Base-by-base conservation (phyloP, 2,888 invertebrate species). In the Nezara viridula region DNA sequence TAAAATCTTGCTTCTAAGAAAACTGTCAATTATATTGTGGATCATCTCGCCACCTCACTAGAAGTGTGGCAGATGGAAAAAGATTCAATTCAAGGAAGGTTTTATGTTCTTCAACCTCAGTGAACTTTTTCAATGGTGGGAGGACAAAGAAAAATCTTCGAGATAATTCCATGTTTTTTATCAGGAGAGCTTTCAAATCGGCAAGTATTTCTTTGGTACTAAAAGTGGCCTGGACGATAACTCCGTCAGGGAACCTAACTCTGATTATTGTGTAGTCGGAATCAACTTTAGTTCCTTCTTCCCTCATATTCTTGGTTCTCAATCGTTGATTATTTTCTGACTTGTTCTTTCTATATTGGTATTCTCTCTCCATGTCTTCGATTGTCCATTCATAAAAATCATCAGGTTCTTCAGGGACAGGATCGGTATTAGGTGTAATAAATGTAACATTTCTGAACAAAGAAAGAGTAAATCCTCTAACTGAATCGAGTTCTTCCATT, bases 231-330 rank as follows among this genome's bases (percentile, higher is more conserved):
- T 86, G 86, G 14, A 86, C 44, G 4, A 55, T 7, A 52, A 55
- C 19, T 5, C n/a, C 86, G 7, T 60, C 44, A 0, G 86, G 86
- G 21, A 60, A 37, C 44, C 47, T 86, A 4, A 86, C 86, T 10
- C 86, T 52, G 10, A 86, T 86, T 3, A 52, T 37, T 24, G 86
- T 86, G 7, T 55, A 86, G 10, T 55, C 32, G 24, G 86, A 60
- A 27, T 55, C 55, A n/a, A 2, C 12, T 86, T 32, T 37, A 24
- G 40, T 44, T 0, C 9, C 27, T 24, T n/a, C n/a, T 12, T 60
- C 60, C n/a, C 60, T 86, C 86, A 86, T 86, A 1, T 44, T 86
- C 44, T 86, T 86, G 6, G 86, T 60, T 27, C n/a, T 60, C n/a
- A 86, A 24, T 32, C 6, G 66, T 19, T 73, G 66, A 73, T 73